Base-by-base conservation (phyloP, 1,140 invertebrate species). In the Lycorma delicatula region DNA sequence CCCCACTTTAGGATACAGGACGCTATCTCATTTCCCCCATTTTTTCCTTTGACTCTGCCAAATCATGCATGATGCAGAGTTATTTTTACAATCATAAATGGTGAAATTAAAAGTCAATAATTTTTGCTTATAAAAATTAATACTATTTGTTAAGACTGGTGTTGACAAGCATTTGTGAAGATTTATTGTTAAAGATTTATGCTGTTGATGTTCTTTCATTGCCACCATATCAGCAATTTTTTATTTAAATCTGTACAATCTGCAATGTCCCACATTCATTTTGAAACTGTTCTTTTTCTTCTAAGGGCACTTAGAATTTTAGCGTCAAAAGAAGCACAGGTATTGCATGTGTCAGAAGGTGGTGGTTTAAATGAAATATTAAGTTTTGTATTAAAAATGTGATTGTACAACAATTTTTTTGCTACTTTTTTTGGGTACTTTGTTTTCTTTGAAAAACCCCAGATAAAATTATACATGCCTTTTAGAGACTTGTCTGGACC, bases 321-420 rank as follows among this genome's bases (percentile, higher is more conserved):
- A 16, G 20, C n/a, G n/a, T 41, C 36, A 16, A 41, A 20, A 41
- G n/a, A 16, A 20, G n/a, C 29, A 12, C 31, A 36, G 7, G 53
- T 36, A 28, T 36, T 29, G 28, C n/a, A 50, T 29, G 22, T 29
- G 16, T 58, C 56, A 18, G 20, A 20, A 54, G 29, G 31, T 27
- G 56, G 56, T 36, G 26, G 56, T 23, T 38, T 23, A 38, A 58
- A 58, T 11, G 16, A 28, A 25, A 58, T n/a, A 38, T 58, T 58
- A 28, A 54, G 54, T 53, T 58, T 29, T 44, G 23, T 27, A 12
- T 59, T 26, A 53, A 48, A 48, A 25, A 48, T 41, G n/a, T 41
- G 36, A 20, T 20, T 13, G 20, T 41, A 41, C 36, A 41, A n/a
- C n/a, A n/a, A n/a, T n/a, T n/a, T n/a, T n/a, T n/a, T n/a, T n/a